A percentile compares a stretch with the other conserved stretches of the same genome.
Evolutionary conservation across 1,140 invertebrate genomes (phyloP).

Genomic region (Dysdera silvatica): DNA sequence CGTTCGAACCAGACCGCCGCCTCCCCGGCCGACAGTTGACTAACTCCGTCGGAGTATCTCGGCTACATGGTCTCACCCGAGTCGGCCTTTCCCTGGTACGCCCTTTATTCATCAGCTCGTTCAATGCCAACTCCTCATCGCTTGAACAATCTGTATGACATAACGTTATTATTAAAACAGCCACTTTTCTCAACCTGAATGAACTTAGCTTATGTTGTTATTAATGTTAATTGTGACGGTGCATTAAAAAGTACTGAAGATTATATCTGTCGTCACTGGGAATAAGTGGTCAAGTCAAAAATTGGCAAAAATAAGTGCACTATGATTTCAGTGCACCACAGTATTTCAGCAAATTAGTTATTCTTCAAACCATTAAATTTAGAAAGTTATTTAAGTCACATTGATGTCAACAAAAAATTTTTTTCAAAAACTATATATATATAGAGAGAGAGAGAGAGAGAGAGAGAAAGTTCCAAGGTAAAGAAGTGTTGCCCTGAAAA

Average conservation of each 20-base stretch:
- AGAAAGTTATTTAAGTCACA: no score
- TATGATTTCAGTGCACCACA: not conserved
- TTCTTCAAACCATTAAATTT: no score
- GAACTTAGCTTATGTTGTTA: not conserved
- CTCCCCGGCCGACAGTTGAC: conserved; percentile 9
- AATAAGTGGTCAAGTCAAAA: no score
- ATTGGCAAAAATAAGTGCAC: no score
- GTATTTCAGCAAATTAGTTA: no score
- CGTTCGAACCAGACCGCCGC: conserved; percentile 25
- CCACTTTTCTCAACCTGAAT: not conserved
- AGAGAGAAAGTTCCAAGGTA: not conserved
- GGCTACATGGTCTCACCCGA: conserved; percentile 13
- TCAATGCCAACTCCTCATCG: conserved; percentile 33
- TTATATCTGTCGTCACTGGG: not conserved
- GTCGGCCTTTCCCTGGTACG: conserved; percentile 12
- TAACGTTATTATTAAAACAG: not conserved
- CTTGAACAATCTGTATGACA: conserved; percentile 26
- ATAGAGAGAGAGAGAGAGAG: no score
- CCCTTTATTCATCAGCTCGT: conserved; percentile 32
- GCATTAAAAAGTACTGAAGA: not conserved
- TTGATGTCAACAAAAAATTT: no score
- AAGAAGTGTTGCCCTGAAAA: no score
- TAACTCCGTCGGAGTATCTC: conserved; percentile 15
- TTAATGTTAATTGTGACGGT: not conserved
- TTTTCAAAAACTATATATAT: no score